Conservation (phyloP, 2,113 vertebrate species). For the Heterotis niloticus region DNA sequence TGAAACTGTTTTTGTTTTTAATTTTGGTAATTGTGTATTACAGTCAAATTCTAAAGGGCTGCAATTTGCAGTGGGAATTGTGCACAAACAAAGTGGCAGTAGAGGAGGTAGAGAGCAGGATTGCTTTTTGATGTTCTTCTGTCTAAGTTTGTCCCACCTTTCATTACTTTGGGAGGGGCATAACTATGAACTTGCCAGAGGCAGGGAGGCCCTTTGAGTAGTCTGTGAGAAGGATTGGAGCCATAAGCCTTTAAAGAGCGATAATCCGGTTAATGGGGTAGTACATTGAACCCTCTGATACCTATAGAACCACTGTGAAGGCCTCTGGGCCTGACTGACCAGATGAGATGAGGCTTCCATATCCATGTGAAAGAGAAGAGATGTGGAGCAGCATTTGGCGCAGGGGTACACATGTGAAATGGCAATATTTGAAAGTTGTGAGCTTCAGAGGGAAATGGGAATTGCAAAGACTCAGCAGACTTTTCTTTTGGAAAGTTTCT, state of each 20-base stretch:
- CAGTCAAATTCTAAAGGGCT: not conserved
- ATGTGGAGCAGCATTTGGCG: too few species aligned
- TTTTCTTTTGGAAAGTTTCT: too few species aligned
- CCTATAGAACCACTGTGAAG: not conserved
- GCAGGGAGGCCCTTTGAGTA: not conserved
- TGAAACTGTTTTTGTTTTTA: too few species aligned
- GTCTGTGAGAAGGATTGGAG: not conserved
- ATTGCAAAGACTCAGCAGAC: too few species aligned
- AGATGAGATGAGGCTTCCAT: not conserved
- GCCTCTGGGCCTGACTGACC: not conserved
- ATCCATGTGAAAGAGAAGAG: too few species aligned
- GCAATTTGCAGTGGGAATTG: not conserved
- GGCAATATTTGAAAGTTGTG: too few species aligned
- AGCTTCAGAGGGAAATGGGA: too few species aligned
- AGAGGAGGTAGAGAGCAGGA: not conserved
- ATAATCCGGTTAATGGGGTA: conserved; percentile 7
- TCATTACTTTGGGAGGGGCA: not conserved
- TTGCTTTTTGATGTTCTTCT: not conserved
- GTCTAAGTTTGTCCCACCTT: not conserved
- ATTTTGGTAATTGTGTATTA: too few species aligned
- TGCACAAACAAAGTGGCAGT: not conserved
- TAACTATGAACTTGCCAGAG: not conserved
- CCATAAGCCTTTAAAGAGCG: conserved; percentile 18
- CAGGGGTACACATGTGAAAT: too few species aligned
- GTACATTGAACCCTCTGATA: not conserved